A percentile compares a stretch with the other conserved stretches of the same genome.
Evolutionary conservation across 1,140 invertebrate genomes (phyloP).

Genomic region (Chlorops oryzae): DNA sequence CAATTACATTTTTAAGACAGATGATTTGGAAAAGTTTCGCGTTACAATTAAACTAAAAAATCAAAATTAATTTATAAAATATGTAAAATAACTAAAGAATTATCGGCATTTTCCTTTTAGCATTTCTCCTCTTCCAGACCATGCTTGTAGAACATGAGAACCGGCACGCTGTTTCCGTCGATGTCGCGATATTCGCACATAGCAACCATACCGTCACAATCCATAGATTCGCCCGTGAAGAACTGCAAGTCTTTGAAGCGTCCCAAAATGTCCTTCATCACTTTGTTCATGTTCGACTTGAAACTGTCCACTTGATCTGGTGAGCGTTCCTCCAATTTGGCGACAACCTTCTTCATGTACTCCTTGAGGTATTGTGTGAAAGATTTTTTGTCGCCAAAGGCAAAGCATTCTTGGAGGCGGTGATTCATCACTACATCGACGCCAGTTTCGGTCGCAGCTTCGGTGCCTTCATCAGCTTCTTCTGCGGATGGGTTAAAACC

Average conservation of each 20-base stretch:
- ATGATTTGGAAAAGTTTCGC: too few species aligned
- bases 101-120: conserved; percentile 56
- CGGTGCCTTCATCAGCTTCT: conserved; percentile 80
- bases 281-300: conserved; percentile 90
- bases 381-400: conserved; percentile 80
- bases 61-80: too few species aligned
- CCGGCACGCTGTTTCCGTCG: conserved; percentile 70
- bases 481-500: conserved; percentile 92
- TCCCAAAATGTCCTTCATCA: conserved; percentile 86
- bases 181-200: conserved; percentile 89
- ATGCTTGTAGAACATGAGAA: conserved; percentile 94
- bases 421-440: conserved; percentile 93
- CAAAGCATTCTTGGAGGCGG: conserved; percentile 77
- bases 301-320: conserved; percentile 82
- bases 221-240: conserved; percentile 93
- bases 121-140: conserved; percentile 92
- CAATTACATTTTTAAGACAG: too few species aligned
- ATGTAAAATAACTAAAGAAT: too few species aligned
- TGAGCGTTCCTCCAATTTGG: conserved; percentile 70
- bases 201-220: conserved; percentile 88
- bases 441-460: conserved; percentile 66
- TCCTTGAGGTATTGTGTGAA: conserved; percentile 91
- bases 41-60: too few species aligned
- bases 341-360: conserved; percentile 92
- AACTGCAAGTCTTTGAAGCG: conserved; percentile 93